These are phyloP conservation scores for Eumerus sabulonum DNA, from an alignment of 2,888 invertebrate species.

Conservation along the genomic window DNA sequence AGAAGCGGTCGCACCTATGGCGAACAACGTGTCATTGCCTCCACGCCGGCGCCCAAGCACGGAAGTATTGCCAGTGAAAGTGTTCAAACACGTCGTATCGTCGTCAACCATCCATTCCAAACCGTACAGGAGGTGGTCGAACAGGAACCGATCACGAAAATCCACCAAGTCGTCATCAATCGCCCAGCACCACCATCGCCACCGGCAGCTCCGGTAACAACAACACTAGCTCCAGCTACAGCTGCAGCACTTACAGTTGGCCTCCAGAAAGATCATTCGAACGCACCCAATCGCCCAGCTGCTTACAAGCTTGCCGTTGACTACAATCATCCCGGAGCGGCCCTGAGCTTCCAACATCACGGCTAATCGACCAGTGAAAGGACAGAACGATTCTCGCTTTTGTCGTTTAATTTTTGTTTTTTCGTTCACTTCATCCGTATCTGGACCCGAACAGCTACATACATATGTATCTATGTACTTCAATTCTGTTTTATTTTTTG, in stretches of 20 bases:
- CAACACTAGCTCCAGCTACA: no score
- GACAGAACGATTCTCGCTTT: slow-evolving; percentile 53
- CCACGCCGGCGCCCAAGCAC: slow-evolving; percentile 81
- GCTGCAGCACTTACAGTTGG: background rate
- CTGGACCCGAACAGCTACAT: slow-evolving; percentile 27
- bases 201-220: no score
- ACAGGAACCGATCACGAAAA: slow-evolving; percentile 82
- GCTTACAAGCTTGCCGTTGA: slow-evolving; percentile 44
- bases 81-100: slow-evolving; percentile 82
- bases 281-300: slow-evolving; percentile 38
- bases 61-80: slow-evolving; percentile 80
- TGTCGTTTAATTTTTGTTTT: no score
- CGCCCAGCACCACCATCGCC: slow-evolving; percentile 79
- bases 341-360: slow-evolving; percentile 49
- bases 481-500: slow-evolving; percentile 23
- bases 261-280: slow-evolving; percentile 57
- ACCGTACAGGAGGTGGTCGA: slow-evolving; percentile 82
- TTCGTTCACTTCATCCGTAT: slow-evolving; percentile 14
- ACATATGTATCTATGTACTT: slow-evolving; percentile 3
- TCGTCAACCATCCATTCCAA: slow-evolving; percentile 82
- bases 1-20: slow-evolving; percentile 62
- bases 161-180: slow-evolving; percentile 81
- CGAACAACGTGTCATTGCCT: slow-evolving; percentile 80
- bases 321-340: slow-evolving; percentile 43
- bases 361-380: slow-evolving; percentile 50